Evolutionary conservation across 2,888 invertebrate species (phyloP).

Genomic region (Osmoderma eremita): DNA sequence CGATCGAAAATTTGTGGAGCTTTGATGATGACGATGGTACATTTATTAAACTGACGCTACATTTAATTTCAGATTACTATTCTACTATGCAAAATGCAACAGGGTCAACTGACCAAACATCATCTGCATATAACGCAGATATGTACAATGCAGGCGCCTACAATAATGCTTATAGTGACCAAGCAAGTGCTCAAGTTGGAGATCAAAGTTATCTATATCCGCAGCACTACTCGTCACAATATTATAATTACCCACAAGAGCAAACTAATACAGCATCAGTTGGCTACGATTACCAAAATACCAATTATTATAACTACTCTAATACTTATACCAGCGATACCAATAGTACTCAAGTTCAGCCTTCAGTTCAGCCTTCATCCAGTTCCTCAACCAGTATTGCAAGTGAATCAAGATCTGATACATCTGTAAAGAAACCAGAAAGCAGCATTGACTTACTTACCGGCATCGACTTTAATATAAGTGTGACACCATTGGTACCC

Average conservation of each 20-base stretch:
- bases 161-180: conserved; percentile 24
- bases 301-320: conserved; percentile 50
- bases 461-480: conserved; percentile 79
- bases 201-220: conserved; percentile 39
- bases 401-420: conserved; percentile 55
- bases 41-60: too few relatives aligned
- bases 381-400: conserved; percentile 22
- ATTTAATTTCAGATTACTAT: conserved; percentile 12
- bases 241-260: conserved; percentile 41
- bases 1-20: too few relatives aligned
- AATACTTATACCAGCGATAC: conserved; percentile 47
- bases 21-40: too few relatives aligned
- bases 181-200: conserved; percentile 51
- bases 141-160: conserved; percentile 10
- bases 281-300: conserved; percentile 28
- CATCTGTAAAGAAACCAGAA: conserved; percentile 50
- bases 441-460: conserved; percentile 73
- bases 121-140: conserved; percentile 9
- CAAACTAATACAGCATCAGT: conserved; percentile 8
- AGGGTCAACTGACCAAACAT: neutral
- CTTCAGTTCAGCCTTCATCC: conserved; percentile 54
- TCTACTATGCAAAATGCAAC: conserved; percentile 3
- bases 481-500: conserved; percentile 73
- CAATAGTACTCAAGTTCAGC: conserved; percentile 57
- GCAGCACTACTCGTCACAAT: conserved; percentile 44